Percentiles rank a stretch among this genome's conserved stretches.
phyloP scores from a whole-genome alignment of 2,113 vertebrate species.

The Sterrhoptilus dennistouni region DNA sequence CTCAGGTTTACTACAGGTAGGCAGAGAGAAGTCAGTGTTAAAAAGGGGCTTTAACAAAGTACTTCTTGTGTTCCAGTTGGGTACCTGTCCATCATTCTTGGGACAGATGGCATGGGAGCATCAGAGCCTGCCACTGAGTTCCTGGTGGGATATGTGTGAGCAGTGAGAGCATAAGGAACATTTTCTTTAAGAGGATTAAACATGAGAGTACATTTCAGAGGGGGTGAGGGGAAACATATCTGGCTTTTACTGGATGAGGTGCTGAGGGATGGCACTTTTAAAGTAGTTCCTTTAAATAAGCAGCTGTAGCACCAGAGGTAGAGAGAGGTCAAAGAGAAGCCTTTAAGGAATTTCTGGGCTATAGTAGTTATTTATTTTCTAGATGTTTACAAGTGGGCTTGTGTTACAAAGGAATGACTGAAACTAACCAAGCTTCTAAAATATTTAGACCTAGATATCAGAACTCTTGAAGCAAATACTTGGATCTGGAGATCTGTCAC shows the following conservation, averaged over 20 bases:
- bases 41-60: neutral
- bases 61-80: neutral
- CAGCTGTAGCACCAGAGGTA: neutral
- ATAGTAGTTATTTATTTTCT: neutral
- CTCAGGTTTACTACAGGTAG: neutral
- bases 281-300: neutral
- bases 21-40: neutral
- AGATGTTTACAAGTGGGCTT: neutral
- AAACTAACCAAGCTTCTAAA: neutral
- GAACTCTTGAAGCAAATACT: neutral
- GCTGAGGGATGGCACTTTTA: neutral
- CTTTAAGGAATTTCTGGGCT: neutral
- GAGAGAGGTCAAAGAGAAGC: neutral
- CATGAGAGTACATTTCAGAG: neutral
- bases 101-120: fast-evolving
- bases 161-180: fast-evolving
- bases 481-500: neutral
- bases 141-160: fast-evolving
- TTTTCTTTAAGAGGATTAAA: neutral
- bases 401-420: neutral
- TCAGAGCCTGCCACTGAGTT: fast-evolving
- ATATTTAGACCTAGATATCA: neutral
- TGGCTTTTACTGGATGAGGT: neutral
- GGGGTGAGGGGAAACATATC: neutral
- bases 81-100: neutral